Evolutionary conservation across 2,797 vertebrate genomes (phyloP), one percentile per base, ranked within the genome.

Genomic region (Sebastes ruberrimus): DNA sequence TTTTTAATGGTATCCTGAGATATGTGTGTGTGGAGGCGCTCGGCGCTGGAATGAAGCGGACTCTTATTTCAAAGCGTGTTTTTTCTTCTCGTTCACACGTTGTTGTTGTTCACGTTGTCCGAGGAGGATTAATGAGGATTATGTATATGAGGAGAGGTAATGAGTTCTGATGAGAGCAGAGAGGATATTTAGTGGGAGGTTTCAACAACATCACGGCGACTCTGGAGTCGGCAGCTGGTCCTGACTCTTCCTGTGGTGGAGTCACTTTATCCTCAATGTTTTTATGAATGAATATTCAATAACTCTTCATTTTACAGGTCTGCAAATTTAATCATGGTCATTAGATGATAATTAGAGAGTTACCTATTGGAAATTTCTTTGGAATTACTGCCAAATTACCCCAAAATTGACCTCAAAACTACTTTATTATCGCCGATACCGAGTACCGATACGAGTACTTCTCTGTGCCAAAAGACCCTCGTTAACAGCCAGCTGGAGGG

Each of bases 131-230:
- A 92, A 92, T 86, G 91, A 88, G 89, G 93, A 93, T 93, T 93
- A 92, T 88, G 91, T 83, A 90, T 87, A 92, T 92, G 91, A 90
- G 92, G 61, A 62, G 89, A 81, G 68, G 74, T 94, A 93, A 93
- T 92, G 91, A 93, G 90, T 86, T 89, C 83, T 88, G 87, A 92
- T 89, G 85, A 89, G 82, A 75, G 82, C 71, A 86, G 86, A 89
- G 87, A 94, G 92, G 91, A 93, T 89, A 88, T 92, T 93, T 91
- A 92, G 88, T 72, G 84, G 82, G 81, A 83, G 90, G 92, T 90
- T 92, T 92, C 86, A 91, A 91, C 33, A 93, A 93, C 90, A 91
- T 56, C 79, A 53, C 72, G 55, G 73, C 2, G 33, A 80, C 74
- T 81, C 68, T 23, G 71, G 71, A 70, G 78, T 83, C 86, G 80